Conservation (phyloP, 2,888 invertebrate species). For the Geophilus truncorum region DNA sequence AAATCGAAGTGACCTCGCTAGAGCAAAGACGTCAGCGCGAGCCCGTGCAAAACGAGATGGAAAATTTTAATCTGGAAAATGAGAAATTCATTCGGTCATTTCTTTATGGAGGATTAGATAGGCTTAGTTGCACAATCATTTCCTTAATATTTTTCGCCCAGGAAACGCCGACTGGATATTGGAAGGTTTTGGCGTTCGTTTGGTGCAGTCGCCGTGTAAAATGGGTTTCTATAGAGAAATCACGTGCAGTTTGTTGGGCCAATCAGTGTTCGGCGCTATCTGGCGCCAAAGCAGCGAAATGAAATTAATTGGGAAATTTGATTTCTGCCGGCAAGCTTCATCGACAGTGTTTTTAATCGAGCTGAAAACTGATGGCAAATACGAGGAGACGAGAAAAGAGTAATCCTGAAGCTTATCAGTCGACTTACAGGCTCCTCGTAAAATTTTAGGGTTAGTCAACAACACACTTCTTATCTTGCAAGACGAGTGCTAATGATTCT, state of each 20-base stretch:
- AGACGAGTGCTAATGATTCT: conserved; percentile 27
- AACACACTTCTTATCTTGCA: conserved; percentile 14
- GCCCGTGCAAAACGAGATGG: neutral
- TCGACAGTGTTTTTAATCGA: conserved; percentile 24
- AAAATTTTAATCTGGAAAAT: conserved; percentile 1
- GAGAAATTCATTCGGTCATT: conserved; percentile 25
- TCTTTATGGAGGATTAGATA: conserved; percentile 16
- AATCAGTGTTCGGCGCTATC: neutral
- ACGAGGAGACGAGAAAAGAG: conserved; percentile 5
- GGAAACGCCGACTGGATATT: neutral
- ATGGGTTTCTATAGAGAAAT: neutral
- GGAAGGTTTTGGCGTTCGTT: neutral
- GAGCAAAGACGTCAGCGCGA: neutral
- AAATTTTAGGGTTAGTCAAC: conserved; percentile 27
- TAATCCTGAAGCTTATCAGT: conserved; percentile 22
- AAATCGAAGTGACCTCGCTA: neutral
- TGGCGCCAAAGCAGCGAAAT: neutral
- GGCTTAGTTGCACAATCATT: conserved; percentile 24
- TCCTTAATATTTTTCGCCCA: neutral
- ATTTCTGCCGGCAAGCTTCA: conserved; percentile 18
- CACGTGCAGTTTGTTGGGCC: neutral
- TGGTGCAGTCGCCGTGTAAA: neutral
- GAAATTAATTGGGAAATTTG: conserved; percentile 25
- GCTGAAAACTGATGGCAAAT: conserved; percentile 25
- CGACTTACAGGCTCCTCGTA: conserved; percentile 27